Conservation (phyloP, 2,113 vertebrate genomes). For the Murina feae region DNA sequence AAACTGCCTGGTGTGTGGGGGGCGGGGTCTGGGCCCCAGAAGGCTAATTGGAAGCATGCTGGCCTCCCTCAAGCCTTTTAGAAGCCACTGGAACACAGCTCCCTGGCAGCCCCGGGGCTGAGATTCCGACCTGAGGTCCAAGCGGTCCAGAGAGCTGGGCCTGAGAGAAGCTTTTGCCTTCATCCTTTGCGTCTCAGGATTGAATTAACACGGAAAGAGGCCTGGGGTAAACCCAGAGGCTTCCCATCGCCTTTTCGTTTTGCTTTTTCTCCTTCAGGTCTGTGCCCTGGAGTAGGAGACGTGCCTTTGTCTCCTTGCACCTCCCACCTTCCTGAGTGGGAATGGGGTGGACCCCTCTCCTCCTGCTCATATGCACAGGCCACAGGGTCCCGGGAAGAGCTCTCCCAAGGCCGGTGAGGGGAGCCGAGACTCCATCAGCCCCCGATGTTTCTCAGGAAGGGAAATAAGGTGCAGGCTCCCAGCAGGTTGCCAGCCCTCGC, state of each 20-base stretch:
- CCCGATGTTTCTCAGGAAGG: neutral
- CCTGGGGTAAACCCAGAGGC: neutral
- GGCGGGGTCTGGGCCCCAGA: neutral
- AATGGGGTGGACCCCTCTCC: neutral
- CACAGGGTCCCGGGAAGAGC: fast-evolving
- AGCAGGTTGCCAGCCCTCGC: neutral
- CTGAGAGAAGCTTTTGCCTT: neutral
- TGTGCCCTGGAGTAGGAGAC: neutral
- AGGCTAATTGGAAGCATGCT: neutral
- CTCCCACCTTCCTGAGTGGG: neutral
- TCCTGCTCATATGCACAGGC: too few relatives aligned
- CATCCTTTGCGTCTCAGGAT: neutral
- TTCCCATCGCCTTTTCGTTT: neutral
- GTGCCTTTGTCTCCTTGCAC: neutral
- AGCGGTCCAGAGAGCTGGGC: neutral
- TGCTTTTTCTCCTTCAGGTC: neutral
- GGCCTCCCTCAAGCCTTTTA: neutral
- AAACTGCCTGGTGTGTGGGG: neutral
- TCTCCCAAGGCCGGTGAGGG: neutral
- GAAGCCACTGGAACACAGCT: neutral
- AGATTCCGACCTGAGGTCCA: neutral
- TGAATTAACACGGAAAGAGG: constrained; percentile 8
- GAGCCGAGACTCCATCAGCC: neutral
- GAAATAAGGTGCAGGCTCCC: neutral
- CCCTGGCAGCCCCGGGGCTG: neutral